Evolutionary conservation across 2,888 invertebrate species (phyloP), one percentile per base, ranked within the genome.

Genomic region (Pedicia rivosa): DNA sequence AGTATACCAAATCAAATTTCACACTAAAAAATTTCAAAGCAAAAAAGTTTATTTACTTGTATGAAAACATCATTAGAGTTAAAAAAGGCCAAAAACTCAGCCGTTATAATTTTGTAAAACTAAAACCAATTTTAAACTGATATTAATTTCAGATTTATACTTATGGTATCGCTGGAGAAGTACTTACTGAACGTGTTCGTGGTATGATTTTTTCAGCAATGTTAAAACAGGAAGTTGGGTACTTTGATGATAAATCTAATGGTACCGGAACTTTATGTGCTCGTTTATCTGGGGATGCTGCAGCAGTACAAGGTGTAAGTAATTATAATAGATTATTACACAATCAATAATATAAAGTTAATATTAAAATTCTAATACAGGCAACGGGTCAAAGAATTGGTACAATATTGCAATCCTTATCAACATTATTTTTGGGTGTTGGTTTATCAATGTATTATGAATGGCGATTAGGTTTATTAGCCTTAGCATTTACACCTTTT

Each of bases 391-490:
- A 68, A n/a, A 56, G 74, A 14, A 64, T 76, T 19, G 74, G 74
- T 0, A 66, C 70, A 0, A 58, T 74, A 12, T 61, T 74, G 51
- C 75, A 76, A 47, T 69, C 74, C 0, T 37, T 66, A 1, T 69
- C 73, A 0, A 72, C 74, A 0, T 62, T 74, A 16, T 47, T 73
- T 1, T 59, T 83, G 13, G 72, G 76, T 4, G 56, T 83, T 17
- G 67, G 65, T 1, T 55, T 83, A 1, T 68, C 79, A 1, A 63
- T 82, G 56, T 70, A 68, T 48, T 82, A 75, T 53, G 74, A 80
- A 55, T 81, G 80, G 77, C 68, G 74, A 47, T 63, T 86, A 20
- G 82, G 82, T 1, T 56, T 82, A 5, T 70, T 83, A 2, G 75
- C 78, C 1, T 52, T 80, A 39, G 67, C 74, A 0, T 83, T 82